Evolutionary conservation across 2,113 vertebrate species (phyloP).

Genomic region (Sinocyclocheilus maitianheensis): DNA sequence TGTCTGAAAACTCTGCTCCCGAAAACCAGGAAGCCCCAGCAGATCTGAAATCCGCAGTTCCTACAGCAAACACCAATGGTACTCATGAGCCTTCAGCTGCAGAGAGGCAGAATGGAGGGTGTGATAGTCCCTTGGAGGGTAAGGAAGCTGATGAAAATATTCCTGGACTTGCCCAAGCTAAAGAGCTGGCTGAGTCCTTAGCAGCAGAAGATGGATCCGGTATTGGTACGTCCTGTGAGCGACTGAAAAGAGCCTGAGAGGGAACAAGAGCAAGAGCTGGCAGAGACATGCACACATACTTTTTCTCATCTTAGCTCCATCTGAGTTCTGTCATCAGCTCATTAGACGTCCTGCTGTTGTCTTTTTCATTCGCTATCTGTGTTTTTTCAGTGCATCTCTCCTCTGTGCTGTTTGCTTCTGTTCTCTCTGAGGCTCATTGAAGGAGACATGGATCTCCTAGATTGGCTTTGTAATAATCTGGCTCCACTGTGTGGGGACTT

Average conservation of each 20-base stretch:
- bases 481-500: not conserved
- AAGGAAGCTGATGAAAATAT: slow-evolving; percentile 81
- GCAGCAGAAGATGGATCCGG: slow-evolving; percentile 89
- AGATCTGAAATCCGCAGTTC: slow-evolving; percentile 51
- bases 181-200: slow-evolving; percentile 93
- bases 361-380: slow-evolving; percentile 7
- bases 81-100: slow-evolving; percentile 58
- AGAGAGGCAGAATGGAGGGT: slow-evolving; percentile 67
- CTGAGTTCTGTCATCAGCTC: not conserved
- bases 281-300: slow-evolving; percentile 53
- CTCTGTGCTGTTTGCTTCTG: slow-evolving; percentile 63
- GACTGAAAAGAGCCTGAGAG: slow-evolving; percentile 11
- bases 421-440: slow-evolving; percentile 57
- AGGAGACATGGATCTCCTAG: slow-evolving; percentile 37
- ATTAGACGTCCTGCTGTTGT: not conserved
- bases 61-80: slow-evolving; percentile 67
- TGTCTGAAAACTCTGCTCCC: not conserved
- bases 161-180: slow-evolving; percentile 89
- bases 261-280: slow-evolving; percentile 57
- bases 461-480: slow-evolving; percentile 30
- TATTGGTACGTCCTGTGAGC: slow-evolving; percentile 72
- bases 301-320: not conserved
- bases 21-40: slow-evolving; percentile 43
- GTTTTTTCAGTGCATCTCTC: slow-evolving; percentile 53
- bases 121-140: slow-evolving; percentile 78